These are phyloP conservation scores for Okamejei kenojei DNA, from an alignment of 2,797 vertebrate genomes.

Conservation along the genomic window DNA sequence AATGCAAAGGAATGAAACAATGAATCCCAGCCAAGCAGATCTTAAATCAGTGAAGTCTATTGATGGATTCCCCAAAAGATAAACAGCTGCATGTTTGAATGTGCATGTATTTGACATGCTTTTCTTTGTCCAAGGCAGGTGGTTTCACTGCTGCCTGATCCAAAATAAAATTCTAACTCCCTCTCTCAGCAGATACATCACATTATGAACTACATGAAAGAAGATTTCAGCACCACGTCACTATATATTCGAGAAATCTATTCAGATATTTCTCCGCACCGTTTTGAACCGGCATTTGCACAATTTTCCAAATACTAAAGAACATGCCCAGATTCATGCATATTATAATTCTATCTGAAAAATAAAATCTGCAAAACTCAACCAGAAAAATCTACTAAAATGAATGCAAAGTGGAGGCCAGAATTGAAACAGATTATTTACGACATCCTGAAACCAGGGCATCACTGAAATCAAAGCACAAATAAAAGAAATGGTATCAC, in stretches of 20 bases:
- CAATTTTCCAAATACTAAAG: not conserved
- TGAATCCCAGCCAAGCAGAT: not conserved
- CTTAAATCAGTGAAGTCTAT: not conserved
- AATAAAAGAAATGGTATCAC: not conserved
- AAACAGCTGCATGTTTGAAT: not conserved
- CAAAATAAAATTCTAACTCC: not conserved
- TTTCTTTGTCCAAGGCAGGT: not conserved
- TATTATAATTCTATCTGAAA: too few species aligned
- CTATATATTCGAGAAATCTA: not conserved
- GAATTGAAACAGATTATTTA: not conserved
- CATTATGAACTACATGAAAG: not conserved
- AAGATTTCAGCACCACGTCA: not conserved
- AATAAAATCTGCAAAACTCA: not conserved
- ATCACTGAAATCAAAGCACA: not conserved
- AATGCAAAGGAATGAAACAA: not conserved
- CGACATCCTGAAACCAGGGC: not conserved
- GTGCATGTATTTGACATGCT: not conserved
- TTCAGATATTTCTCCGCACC: not conserved
- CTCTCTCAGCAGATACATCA: not conserved
- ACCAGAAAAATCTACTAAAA: not conserved
- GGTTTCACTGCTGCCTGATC: not conserved
- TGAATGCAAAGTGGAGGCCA: not conserved
- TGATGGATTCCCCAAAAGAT: not conserved
- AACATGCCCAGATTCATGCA: not conserved
- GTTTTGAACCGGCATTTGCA: not conserved